Evolutionary conservation across 2,797 vertebrate species (phyloP), one percentile per base, ranked within the genome.

Genomic region (Cercopithecus neglectus): DNA sequence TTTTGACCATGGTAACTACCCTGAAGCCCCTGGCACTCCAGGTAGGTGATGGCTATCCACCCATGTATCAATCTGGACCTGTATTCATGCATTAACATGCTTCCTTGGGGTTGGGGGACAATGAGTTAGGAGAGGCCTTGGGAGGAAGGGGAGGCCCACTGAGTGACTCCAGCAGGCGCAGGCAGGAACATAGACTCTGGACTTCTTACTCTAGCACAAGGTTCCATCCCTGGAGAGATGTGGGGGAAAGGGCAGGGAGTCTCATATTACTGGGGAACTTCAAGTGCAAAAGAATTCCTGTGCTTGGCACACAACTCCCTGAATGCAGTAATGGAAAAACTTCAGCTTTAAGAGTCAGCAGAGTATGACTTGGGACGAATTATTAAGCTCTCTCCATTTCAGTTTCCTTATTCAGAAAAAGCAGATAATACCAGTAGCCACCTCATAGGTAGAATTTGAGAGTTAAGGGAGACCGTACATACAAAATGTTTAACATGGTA

Each of bases 321-420:
- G 5, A 59, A 79, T 33, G 39, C 9, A 21, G 28, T 44, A 44
- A 84, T 22, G n/a, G 50, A 48, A 92, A 78, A n/a, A 36, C 59
- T 24, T 67, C 30, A 89, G 33, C 28, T 74, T 86, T 57, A 76
- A 84, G 72, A 74, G 3, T 26, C 64, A 59, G n/a, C 30, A 91
- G 89, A 85, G 39, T 14, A 24, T 70, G 50, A 57, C 79, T 91
- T 50, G 28, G 91, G 44, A 78, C 57, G 88, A 79, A 44, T 8
- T 22, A 46, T 76, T 89, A 92, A 28, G 16, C n/a, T 33, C 2
- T 67, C 28, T 95, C 26, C 1, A 4, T 76, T 87, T 72, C 24
- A 41, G 6, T n/a, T 61, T 84, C 36, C 93, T 89, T 39, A 19
- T 72, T 72, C 53, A 79, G 79, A 41, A 72, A 88, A 74, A 30